These are phyloP conservation scores for Corythornis vintsioides DNA, from an alignment of 2,113 vertebrate genomes.

Conservation along the genomic window DNA sequence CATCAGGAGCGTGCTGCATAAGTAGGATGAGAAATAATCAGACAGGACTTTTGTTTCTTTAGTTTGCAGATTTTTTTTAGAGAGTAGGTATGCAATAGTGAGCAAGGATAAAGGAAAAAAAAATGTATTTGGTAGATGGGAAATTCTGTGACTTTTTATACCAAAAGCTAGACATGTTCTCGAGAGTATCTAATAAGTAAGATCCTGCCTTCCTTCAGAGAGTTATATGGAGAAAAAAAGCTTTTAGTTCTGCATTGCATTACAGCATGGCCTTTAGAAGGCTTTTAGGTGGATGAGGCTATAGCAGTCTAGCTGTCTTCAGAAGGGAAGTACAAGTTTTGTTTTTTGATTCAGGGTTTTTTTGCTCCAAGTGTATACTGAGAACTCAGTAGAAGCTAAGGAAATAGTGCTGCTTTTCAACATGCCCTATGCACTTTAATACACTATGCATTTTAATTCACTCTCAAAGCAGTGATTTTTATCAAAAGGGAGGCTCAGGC, in stretches of 20 bases:
- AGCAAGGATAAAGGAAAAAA: not conserved
- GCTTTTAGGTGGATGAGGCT: not conserved
- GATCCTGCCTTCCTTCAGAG: not conserved
- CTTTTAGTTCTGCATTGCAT: not conserved
- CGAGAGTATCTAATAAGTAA: not conserved
- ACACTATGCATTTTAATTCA: not conserved
- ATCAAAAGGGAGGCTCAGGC: not conserved
- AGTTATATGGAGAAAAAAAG: not conserved
- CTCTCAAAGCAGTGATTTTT: not conserved
- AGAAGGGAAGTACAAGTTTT: not conserved
- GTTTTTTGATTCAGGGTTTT: not conserved
- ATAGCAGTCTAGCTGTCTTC: not conserved
- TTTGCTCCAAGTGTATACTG: not conserved
- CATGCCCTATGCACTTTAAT: not conserved
- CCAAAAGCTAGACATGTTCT: not conserved
- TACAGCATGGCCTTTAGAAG: not conserved
- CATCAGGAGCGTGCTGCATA: not conserved
- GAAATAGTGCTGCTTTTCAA: not conserved
- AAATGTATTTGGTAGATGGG: accelerated
- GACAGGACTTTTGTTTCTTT: not conserved
- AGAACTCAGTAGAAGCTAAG: not conserved
- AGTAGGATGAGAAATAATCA: not conserved
- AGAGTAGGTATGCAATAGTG: not conserved
- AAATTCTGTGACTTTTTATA: not conserved
- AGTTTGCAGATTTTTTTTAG: not conserved